Evolutionary conservation across 2,888 invertebrate species (phyloP).

Genomic region (Agonum fuliginosum): DNA sequence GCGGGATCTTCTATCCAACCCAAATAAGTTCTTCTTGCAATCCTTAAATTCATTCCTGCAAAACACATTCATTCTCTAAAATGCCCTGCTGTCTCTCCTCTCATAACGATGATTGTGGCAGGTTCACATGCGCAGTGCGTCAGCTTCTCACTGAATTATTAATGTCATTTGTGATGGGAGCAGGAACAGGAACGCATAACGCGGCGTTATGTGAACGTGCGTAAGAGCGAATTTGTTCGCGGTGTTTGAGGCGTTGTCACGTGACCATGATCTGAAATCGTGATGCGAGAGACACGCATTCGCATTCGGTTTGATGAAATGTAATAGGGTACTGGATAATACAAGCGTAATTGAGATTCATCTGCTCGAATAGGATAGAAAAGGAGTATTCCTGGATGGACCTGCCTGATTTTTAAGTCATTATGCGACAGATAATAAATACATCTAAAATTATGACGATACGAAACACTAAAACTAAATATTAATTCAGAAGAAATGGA

Average conservation of each 20-base stretch:
- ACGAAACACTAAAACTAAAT: no score
- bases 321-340: slow-evolving; percentile 2
- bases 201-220: slow-evolving; percentile 23
- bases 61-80: no score
- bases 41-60: no score
- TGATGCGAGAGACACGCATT: slow-evolving; percentile 16
- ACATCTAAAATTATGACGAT: no score
- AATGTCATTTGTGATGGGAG: slow-evolving; percentile 21
- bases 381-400: background rate
- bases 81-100: no score
- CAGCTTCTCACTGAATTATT: slow-evolving; percentile 12
- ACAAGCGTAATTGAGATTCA: background rate
- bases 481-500: no score
- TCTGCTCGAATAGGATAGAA: background rate
- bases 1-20: no score
- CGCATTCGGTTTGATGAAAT: slow-evolving; percentile 7
- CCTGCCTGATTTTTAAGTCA: background rate
- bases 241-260: background rate
- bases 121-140: background rate
- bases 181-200: background rate
- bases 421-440: background rate
- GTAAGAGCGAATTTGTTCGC: slow-evolving; percentile 25
- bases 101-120: background rate
- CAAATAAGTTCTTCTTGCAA: no score
- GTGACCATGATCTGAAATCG: background rate